These are phyloP conservation scores for Syngnathus rostellatus DNA, from an alignment of 2,797 vertebrate species.

Conservation along the genomic window DNA sequence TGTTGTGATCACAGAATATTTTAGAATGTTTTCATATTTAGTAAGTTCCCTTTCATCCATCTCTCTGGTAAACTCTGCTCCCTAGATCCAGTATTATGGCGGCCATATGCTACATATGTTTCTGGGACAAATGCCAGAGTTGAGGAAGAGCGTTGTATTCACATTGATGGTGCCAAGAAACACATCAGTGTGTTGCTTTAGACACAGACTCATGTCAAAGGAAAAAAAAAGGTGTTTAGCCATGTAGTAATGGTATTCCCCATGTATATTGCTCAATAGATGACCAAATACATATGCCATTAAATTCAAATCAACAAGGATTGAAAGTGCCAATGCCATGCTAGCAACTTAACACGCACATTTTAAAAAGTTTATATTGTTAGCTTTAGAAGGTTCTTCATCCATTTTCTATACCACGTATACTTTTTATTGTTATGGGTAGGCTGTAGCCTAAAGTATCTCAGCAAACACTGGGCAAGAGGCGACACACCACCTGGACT, in stretches of 20 bases:
- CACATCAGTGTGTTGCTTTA: slow-evolving; percentile 33
- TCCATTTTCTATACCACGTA: no score
- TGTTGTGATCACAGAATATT: slow-evolving; percentile 8
- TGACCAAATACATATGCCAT: not conserved
- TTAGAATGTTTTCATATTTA: slow-evolving; percentile 1
- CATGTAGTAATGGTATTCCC: slow-evolving; percentile 46
- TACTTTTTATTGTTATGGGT: no score
- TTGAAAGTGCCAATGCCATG: no score
- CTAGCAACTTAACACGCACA: no score
- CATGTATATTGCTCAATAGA: slow-evolving; percentile 4
- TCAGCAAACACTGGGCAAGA: no score
- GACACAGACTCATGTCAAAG: slow-evolving; percentile 37
- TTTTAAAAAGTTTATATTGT: no score
- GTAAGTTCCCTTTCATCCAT: slow-evolving; percentile 6
- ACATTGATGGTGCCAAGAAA: slow-evolving; percentile 44
- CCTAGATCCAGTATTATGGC: slow-evolving; percentile 31
- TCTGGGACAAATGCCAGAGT: slow-evolving; percentile 45
- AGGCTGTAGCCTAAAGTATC: no score
- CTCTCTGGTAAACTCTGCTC: slow-evolving; percentile 7
- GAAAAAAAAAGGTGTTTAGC: slow-evolving; percentile 35
- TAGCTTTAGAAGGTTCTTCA: no score
- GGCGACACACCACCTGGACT: no score
- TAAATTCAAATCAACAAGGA: not conserved
- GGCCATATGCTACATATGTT: slow-evolving; percentile 45
- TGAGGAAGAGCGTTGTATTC: slow-evolving; percentile 47